Percentiles rank a stretch among this genome's conserved stretches.
Evolutionary conservation across 2,888 invertebrate genomes (phyloP).

Genomic region (Pollenia labialis): DNA sequence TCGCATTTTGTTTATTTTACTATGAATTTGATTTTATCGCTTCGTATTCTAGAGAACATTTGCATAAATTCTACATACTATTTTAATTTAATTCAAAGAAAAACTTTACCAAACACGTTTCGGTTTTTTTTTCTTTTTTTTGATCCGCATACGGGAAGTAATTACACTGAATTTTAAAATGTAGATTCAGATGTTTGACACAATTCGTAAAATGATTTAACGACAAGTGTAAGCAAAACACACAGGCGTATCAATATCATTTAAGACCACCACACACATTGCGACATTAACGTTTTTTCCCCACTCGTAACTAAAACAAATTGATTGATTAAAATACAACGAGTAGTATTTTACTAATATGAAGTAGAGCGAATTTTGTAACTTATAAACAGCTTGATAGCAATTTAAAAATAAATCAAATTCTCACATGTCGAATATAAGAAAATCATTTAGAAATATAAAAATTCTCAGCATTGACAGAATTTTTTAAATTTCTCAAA

Average conservation of each 20-base stretch:
- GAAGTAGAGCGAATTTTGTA: too few relatives aligned
- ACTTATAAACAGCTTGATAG: too few relatives aligned
- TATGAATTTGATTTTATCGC: constrained; percentile 32
- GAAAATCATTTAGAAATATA: too few relatives aligned
- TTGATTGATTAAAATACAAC: not conserved
- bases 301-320: not conserved
- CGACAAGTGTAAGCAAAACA: constrained; percentile 36
- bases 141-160: constrained; percentile 57
- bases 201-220: constrained; percentile 30
- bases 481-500: too few relatives aligned
- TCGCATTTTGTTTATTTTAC: constrained; percentile 44
- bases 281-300: not conserved
- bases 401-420: too few relatives aligned
- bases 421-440: too few relatives aligned
- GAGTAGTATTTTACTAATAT: not conserved
- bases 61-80: constrained; percentile 42
- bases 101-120: constrained; percentile 53
- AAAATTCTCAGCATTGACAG: too few relatives aligned
- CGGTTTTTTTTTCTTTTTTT: constrained; percentile 14
- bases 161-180: constrained; percentile 43
- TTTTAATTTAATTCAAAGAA: constrained; percentile 7
- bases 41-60: constrained; percentile 56
- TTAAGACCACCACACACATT: not conserved
- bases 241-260: constrained; percentile 35
- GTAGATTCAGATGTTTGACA: not conserved